Evolutionary conservation across 2,797 vertebrate species (phyloP), one percentile per base, ranked within the genome.

Genomic region (Podargus strigoides): DNA sequence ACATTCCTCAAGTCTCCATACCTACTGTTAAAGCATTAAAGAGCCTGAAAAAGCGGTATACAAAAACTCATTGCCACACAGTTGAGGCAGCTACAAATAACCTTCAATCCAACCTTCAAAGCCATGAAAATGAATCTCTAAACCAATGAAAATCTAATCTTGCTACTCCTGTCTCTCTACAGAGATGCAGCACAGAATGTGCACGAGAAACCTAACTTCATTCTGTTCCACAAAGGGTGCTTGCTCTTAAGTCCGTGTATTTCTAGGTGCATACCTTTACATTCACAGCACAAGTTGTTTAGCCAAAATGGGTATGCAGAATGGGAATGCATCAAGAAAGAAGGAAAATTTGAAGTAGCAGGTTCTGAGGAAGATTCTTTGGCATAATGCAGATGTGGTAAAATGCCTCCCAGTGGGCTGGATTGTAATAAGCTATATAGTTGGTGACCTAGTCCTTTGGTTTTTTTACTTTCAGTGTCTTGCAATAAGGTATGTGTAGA

Each of bases 121-220:
- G 19, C 30, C 36, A n/a, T 0, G 0, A 52, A 74, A 68, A 46
- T n/a, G 1, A 19, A 26, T 14, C 11, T 68, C 20, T n/a, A n/a
- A 68, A 10, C 9, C 32, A 60, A 12, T 24, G 24, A 56, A 62
- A n/a, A n/a, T n/a, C n/a, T n/a, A 56, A 22, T 32, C 42, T 73
- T 36, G 22, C 30, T 69, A n/a, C 22, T 74, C 16, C 26, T n/a
- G n/a, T 63, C 36, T 64, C 6, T 27, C 30, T 64, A 14, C 15
- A 47, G 12, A 12, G 3, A 9, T 53, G 39, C 32, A 69, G 27
- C 50, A 42, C 14, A 37, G 16, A 59, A 63, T 12, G 36, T 34
- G 17, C 5, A 20, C 23, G 20, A 64, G 74, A 69, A 68, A 30
- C 20, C 22, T 52, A 28, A 58, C 34, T 34, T 49, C 18, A 16